These are phyloP conservation scores for Galerucella nymphaeae DNA, from an alignment of 2,888 invertebrate species.

Conservation along the genomic window DNA sequence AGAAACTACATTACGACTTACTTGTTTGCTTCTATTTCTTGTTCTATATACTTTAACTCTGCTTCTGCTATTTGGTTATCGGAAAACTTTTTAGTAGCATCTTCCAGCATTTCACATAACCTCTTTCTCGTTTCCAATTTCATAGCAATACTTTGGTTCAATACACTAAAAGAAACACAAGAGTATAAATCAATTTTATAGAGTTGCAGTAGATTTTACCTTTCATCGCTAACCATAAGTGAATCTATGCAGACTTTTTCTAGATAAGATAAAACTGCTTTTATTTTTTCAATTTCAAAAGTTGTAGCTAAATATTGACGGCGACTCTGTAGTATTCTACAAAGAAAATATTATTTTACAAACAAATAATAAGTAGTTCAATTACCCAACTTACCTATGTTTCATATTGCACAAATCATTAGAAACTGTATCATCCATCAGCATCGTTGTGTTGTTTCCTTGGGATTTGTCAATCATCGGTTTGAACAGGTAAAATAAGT, in stretches of 20 bases:
- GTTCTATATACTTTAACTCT: slow-evolving; percentile 43
- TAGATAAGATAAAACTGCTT: slow-evolving; percentile 68
- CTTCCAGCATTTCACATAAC: slow-evolving; percentile 43
- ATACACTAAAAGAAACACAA: slow-evolving; percentile 7
- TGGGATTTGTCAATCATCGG: slow-evolving; percentile 33
- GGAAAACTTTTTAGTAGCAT: slow-evolving; percentile 42
- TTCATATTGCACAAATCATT: slow-evolving; percentile 42
- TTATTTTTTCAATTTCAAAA: slow-evolving; percentile 68
- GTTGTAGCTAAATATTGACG: slow-evolving; percentile 69
- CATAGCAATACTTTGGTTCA: slow-evolving; percentile 34
- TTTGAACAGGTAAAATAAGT: slow-evolving; percentile 26
- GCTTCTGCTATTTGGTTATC: slow-evolving; percentile 45
- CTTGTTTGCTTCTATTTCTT: slow-evolving; percentile 44
- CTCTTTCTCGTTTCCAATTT: slow-evolving; percentile 40
- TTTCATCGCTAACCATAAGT: slow-evolving; percentile 35
- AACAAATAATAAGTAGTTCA: too few species aligned
- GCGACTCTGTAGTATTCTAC: slow-evolving; percentile 61
- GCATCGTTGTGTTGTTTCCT: slow-evolving; percentile 13
- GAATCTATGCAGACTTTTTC: slow-evolving; percentile 41
- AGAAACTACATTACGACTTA: slow-evolving; percentile 27
- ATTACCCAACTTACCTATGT: slow-evolving; percentile 39
- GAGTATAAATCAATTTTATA: too few species aligned
- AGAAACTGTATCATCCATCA: slow-evolving; percentile 38
- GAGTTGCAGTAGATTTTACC: slow-evolving; percentile 33
- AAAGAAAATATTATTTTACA: slow-evolving; percentile 7